Conservation (phyloP, 2,797 vertebrate species). For the Melanogrammus aeglefinus region DNA sequence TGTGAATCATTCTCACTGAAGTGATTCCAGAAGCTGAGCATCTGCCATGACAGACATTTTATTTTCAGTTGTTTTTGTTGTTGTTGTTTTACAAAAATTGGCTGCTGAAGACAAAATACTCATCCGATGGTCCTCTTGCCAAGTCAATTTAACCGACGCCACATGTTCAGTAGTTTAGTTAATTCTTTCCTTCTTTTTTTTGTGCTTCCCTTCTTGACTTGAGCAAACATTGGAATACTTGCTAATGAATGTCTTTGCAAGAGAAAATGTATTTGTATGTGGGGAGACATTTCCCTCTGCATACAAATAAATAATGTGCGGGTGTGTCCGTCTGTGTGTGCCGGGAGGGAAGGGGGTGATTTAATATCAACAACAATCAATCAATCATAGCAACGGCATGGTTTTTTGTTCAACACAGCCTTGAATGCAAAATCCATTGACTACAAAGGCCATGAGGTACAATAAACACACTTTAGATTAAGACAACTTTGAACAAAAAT, state of each 20-base stretch:
- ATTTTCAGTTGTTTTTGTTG: neutral
- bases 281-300: neutral
- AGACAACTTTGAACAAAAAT: too few species aligned
- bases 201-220: neutral
- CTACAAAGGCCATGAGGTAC: too few species aligned
- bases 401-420: too few species aligned
- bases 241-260: constrained; percentile 8
- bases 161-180: constrained; percentile 8
- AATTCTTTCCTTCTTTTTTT: neutral
- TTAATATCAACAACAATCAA: too few species aligned
- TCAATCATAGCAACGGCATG: neutral
- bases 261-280: too few species aligned
- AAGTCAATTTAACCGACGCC: neutral
- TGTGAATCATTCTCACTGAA: neutral
- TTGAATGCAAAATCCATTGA: too few species aligned
- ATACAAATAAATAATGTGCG: neutral
- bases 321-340: neutral
- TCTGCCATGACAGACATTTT: constrained; percentile 32
- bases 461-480: too few species aligned
- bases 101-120: neutral
- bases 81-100: neutral
- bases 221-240: constrained; percentile 18
- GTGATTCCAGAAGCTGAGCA: constrained; percentile 29
- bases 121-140: neutral
- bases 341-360: too few species aligned